Conservation (phyloP, 2,797 vertebrate genomes). For the Pangasius sanitwongsei region DNA sequence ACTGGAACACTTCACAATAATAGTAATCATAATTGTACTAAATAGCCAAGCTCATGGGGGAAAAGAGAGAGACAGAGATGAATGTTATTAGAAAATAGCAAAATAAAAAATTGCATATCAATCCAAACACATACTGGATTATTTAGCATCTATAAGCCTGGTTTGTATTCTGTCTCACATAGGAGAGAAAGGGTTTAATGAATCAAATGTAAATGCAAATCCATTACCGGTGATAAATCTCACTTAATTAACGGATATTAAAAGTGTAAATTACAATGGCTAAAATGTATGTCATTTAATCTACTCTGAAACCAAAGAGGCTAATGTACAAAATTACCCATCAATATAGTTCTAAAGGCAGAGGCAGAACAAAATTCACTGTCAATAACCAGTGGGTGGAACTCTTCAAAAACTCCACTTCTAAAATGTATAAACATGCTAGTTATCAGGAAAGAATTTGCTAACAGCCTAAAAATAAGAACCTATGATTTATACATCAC, state of each 20-base stretch:
- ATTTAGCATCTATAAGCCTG: not conserved
- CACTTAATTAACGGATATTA: not conserved
- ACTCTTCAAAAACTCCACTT: not conserved
- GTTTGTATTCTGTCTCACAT: not conserved
- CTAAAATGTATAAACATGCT: not conserved
- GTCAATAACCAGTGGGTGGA: not conserved
- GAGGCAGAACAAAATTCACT: not conserved
- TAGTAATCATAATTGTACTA: not conserved
- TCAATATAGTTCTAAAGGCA: not conserved
- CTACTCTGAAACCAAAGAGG: not conserved
- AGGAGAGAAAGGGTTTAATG: not conserved
- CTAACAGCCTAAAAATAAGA: not conserved
- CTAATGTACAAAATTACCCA: not conserved
- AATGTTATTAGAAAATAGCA: not conserved
- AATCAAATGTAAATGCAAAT: not conserved
- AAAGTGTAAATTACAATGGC: constrained; percentile 2
- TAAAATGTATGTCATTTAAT: constrained; percentile 2
- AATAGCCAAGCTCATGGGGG: not conserved
- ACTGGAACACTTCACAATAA: not conserved
- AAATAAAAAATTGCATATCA: not conserved
- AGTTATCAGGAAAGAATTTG: not conserved
- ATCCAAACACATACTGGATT: not conserved
- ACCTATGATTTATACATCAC: not conserved
- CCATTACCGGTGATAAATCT: not conserved
- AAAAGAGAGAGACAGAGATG: not conserved